Percentiles rank a stretch among this genome's conserved stretches.
These are phyloP conservation scores for Leptopilina syphax DNA, from an alignment of 2,888 invertebrate genomes.

Conservation along the genomic window DNA sequence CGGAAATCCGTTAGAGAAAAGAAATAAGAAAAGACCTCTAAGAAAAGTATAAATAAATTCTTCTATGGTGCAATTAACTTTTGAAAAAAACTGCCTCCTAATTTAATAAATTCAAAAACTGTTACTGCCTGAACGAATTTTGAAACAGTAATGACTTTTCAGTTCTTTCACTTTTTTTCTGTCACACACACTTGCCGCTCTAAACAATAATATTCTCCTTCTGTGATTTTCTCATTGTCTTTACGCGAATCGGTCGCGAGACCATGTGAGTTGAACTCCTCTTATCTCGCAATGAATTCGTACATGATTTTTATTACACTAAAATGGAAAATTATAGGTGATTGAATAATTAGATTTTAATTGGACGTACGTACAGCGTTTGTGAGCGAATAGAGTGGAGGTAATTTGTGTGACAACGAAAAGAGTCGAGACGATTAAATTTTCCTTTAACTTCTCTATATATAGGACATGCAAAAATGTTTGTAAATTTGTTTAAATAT, in stretches of 20 bases:
- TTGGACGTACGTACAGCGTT: neutral
- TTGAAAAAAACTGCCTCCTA: too few relatives aligned
- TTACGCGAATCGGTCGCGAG: constrained; percentile 22
- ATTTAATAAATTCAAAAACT: too few relatives aligned
- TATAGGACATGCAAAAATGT: too few relatives aligned
- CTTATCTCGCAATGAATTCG: constrained; percentile 3
- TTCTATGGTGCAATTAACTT: too few relatives aligned
- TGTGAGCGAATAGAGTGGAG: neutral
- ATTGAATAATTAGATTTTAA: constrained; percentile 30
- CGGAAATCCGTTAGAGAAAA: too few relatives aligned
- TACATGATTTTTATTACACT: constrained; percentile 17
- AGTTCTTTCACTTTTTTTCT: neutral
- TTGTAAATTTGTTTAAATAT: too few relatives aligned
- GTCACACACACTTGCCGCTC: neutral
- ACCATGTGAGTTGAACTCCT: constrained; percentile 24
- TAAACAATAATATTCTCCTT: constrained; percentile 8
- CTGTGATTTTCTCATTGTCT: constrained; percentile 34
- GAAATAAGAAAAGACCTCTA: too few relatives aligned
- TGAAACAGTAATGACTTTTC: too few relatives aligned
- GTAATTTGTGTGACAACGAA: constrained; percentile 15
- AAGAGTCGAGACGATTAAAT: neutral
- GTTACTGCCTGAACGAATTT: neutral
- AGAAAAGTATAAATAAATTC: too few relatives aligned
- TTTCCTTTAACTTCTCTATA: neutral
- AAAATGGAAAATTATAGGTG: constrained; percentile 34